Base-by-base conservation (phyloP, 2,113 vertebrate genomes). In the Corvus hawaiiensis region DNA sequence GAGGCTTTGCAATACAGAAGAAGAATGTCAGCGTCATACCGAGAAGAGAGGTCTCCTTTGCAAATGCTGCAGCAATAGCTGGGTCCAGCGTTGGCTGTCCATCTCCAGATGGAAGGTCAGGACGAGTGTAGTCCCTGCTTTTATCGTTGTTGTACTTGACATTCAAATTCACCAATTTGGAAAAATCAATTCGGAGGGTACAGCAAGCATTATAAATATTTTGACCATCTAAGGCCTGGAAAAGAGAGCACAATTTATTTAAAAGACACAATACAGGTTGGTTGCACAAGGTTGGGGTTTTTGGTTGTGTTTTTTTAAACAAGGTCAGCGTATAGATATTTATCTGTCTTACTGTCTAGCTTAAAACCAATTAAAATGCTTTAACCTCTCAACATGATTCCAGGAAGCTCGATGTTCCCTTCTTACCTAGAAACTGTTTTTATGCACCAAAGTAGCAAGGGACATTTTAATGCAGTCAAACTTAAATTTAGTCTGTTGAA, bases 121-220 rank as follows among this genome's bases (percentile, higher is more conserved):
- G 92, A 89, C 99, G 98, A 15, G 99, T 99, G 96, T 99, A 99
- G 96, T 99, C 99, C 30, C 99, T 99, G 95, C 99, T 99, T 98
- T 99, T 99, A 96, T 99, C 99, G 2, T 99, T 99, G 98, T 99
- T 99, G 98, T 99, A 99, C 96, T 99, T 99, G 61, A 99, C 99
- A 92, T 99, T 99, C 90, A 99, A 98, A 97, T 99, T 99, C 95
- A 99, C 99, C 97, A 99, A 97, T 97, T 99, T 99, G 91, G 99
- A 99, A 98, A 99, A 99, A 98, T 99, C 99, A 93, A 99, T 99
- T 90, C 99, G 98, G 66, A 99, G 98, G 1, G 99, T 99, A 98
- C 99, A 99, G 96, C 99, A 99, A 68, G 99, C 99, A 94, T 99
- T 99, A 96, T 99, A 99, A 97, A 99, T 99, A 97, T 99, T 99